Conservation (phyloP, 2,113 vertebrate genomes). For the Lepisosteus oculatus region DNA sequence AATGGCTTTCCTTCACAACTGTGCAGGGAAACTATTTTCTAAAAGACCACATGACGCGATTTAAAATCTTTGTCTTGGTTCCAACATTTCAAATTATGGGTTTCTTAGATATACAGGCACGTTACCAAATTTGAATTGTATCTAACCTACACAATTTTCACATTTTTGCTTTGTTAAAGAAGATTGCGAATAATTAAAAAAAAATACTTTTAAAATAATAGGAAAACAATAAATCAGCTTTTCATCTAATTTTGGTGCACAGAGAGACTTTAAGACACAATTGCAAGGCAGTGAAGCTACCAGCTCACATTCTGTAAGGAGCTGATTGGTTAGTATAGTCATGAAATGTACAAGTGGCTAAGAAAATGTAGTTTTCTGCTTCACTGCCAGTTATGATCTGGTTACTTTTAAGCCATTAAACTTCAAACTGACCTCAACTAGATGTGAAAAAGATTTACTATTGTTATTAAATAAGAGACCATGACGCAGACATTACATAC, state of each 20-base stretch:
- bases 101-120: no score
- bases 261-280: background rate
- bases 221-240: no score
- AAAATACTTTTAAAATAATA: no score
- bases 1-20: no score
- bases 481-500: background rate
- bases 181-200: no score
- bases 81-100: no score
- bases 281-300: constrained; percentile 23
- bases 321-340: constrained; percentile 6
- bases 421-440: constrained; percentile 26
- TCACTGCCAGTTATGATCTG: constrained; percentile 36
- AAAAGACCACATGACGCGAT: no score
- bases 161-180: no score
- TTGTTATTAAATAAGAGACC: constrained; percentile 16
- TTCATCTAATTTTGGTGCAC: background rate
- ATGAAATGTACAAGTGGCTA: background rate
- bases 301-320: background rate
- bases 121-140: no score
- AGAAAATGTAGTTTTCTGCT: constrained; percentile 35
- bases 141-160: no score
- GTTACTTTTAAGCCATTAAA: constrained; percentile 40
- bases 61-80: no score
- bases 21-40: no score
- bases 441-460: constrained; percentile 22